Evolutionary conservation across 2,113 vertebrate species (phyloP).

Genomic region (Penelope pileata): DNA sequence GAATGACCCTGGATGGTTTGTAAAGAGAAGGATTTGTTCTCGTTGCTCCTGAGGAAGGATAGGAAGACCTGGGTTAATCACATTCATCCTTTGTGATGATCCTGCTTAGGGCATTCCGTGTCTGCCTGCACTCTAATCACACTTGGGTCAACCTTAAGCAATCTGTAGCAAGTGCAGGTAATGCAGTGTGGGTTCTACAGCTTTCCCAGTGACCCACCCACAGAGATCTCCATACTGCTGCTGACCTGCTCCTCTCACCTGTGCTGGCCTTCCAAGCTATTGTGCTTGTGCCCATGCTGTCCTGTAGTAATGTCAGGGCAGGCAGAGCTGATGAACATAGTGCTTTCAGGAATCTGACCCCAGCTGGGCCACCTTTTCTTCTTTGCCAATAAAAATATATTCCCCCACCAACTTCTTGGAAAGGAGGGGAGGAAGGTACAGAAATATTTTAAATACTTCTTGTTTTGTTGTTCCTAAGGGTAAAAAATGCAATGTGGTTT

Average conservation of each 20-base stretch:
- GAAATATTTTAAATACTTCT: constrained; percentile 52
- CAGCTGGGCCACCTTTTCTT: constrained; percentile 29
- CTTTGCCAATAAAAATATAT: constrained; percentile 43
- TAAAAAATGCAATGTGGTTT: constrained; percentile 50
- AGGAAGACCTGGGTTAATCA: neutral
- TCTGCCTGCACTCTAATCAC: neutral
- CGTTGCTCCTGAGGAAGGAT: neutral
- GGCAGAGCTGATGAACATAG: constrained; percentile 4
- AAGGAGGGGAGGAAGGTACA: neutral
- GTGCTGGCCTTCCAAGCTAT: neutral
- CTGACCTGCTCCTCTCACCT: neutral
- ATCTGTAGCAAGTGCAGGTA: neutral
- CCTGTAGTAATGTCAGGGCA: neutral
- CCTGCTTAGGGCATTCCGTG: neutral
- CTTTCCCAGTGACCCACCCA: neutral
- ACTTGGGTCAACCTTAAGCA: neutral
- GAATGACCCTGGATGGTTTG: neutral
- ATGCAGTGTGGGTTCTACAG: neutral
- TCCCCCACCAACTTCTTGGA: neutral
- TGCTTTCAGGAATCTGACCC: constrained; percentile 24
- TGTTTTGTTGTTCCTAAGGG: constrained; percentile 55
- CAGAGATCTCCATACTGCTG: neutral
- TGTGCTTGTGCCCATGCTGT: neutral
- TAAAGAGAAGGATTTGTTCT: neutral
- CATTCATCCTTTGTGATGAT: neutral